These are phyloP conservation scores for Mus pahari DNA, from an alignment of 2,113 vertebrate species.

Conservation along the genomic window DNA sequence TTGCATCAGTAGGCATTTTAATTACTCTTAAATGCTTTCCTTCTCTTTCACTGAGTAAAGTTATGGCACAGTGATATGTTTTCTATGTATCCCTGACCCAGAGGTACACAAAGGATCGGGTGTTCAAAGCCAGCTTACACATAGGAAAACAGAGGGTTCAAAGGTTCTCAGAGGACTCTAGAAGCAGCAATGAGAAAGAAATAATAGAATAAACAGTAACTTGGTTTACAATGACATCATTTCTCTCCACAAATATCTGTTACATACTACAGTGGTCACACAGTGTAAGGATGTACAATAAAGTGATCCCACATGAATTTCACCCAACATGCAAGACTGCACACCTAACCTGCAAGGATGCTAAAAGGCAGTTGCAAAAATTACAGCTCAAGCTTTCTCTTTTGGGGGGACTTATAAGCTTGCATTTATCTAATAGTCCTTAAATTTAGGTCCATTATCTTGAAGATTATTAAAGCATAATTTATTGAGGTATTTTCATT, in stretches of 20 bases:
- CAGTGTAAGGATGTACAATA: background rate
- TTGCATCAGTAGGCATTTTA: background rate
- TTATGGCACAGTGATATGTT: background rate
- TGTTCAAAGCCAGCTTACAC: background rate
- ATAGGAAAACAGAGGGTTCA: background rate
- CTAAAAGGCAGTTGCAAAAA: background rate
- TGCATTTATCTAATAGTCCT: background rate
- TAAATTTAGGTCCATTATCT: background rate
- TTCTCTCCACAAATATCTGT: background rate
- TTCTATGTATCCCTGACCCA: background rate
- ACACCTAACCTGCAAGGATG: background rate
- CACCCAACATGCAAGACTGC: background rate
- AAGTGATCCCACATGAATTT: background rate
- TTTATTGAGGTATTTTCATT: background rate
- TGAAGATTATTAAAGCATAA: constrained; percentile 21
- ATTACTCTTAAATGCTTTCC: background rate
- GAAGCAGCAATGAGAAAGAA: background rate
- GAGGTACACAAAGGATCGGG: background rate
- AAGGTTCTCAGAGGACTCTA: background rate
- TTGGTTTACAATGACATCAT: background rate
- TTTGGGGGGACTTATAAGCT: background rate
- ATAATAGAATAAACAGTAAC: background rate
- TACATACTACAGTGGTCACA: background rate
- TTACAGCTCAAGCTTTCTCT: background rate
- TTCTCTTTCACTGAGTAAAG: background rate